A percentile compares a stretch with the other conserved stretches of the same genome.
These are phyloP conservation scores for Solea solea DNA, from an alignment of 2,113 vertebrate species.

Conservation along the genomic window DNA sequence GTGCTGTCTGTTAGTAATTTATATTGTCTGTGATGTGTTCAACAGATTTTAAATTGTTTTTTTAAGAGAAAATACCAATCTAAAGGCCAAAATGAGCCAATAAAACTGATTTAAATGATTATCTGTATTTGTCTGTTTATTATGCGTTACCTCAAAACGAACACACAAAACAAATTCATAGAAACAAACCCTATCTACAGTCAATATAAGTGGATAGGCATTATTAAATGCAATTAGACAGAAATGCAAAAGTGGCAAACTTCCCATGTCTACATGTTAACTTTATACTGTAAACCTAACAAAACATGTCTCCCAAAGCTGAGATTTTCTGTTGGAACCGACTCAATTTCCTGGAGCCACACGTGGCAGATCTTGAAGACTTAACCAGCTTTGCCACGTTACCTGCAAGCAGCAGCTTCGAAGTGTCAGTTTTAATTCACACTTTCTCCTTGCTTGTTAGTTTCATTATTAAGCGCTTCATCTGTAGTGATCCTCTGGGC, in stretches of 20 bases:
- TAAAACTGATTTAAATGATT: conserved; percentile 68
- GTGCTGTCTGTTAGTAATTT: conserved; percentile 74
- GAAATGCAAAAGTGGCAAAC: neutral
- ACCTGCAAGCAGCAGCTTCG: conserved; percentile 24
- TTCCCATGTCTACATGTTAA: no score
- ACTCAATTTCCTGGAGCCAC: neutral
- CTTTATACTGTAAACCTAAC: neutral
- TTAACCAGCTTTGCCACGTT: conserved; percentile 23
- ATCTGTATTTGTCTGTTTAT: conserved; percentile 8
- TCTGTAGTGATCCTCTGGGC: conserved; percentile 30
- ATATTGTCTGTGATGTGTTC: conserved; percentile 71
- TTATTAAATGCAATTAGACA: no score
- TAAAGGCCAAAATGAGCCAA: conserved; percentile 69
- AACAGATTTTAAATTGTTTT: conserved; percentile 58
- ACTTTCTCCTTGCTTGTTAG: conserved; percentile 2
- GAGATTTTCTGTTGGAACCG: neutral
- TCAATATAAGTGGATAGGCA: neutral
- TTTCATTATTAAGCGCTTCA: conserved; percentile 44
- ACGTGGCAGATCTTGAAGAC: conserved; percentile 25
- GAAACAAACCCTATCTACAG: neutral
- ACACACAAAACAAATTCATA: neutral
- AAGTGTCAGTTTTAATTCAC: conserved; percentile 57
- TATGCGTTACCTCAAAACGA: neutral
- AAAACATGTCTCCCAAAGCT: neutral
- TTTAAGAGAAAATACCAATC: conserved; percentile 52